phyloP scores from a whole-genome alignment of 2,797 vertebrate genomes.

The Holocentrus rufus region DNA sequence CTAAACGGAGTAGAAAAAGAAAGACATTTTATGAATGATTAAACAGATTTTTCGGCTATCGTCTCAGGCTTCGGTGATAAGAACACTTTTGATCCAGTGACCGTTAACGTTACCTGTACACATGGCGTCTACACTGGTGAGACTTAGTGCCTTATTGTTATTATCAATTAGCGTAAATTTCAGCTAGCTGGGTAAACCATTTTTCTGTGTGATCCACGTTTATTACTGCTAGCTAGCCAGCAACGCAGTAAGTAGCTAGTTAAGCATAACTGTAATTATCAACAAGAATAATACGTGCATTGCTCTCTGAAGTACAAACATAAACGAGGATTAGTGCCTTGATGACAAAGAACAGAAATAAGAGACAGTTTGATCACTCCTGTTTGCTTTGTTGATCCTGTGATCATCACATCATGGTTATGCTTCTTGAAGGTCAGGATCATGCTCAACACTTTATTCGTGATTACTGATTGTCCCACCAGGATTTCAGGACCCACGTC shows the following conservation, averaged over 20 bases:
- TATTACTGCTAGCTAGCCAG: not conserved
- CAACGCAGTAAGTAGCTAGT: not conserved
- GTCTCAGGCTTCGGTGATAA: not conserved
- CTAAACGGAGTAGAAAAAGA: not conserved
- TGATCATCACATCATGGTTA: too few relatives aligned
- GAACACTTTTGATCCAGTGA: rapidly evolving
- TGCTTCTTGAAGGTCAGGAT: too few relatives aligned
- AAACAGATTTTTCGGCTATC: rapidly evolving
- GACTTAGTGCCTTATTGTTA: constrained; percentile 6
- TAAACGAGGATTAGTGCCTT: too few relatives aligned
- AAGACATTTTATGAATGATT: not conserved
- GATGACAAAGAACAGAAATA: not conserved
- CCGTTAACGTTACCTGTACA: not conserved
- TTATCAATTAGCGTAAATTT: not conserved
- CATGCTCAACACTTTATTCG: not conserved
- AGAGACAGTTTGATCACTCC: too few relatives aligned
- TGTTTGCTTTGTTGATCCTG: not conserved
- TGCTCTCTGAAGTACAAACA: too few relatives aligned
- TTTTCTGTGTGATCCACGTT: not conserved
- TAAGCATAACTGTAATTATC: not conserved
- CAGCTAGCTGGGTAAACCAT: not conserved
- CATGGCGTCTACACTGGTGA: constrained; percentile 79
- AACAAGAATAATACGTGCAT: not conserved
- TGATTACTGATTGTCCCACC: not conserved
- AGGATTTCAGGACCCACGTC: constrained; percentile 93